These are phyloP conservation scores for Agonopterix arenella DNA, from an alignment of 2,888 invertebrate species.

Conservation along the genomic window DNA sequence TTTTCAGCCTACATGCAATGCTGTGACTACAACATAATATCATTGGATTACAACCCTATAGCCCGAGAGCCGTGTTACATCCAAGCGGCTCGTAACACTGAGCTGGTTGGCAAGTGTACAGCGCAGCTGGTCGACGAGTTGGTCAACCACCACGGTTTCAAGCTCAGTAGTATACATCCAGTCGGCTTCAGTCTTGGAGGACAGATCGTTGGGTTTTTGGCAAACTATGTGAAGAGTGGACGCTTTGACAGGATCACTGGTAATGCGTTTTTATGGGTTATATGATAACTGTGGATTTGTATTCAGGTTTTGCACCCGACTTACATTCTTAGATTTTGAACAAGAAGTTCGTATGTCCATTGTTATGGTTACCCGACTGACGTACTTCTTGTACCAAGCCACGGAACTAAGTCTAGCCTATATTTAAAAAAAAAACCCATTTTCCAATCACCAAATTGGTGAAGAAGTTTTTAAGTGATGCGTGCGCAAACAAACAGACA, in stretches of 20 bases:
- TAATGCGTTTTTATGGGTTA: conserved; percentile 18
- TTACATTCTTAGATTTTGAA: too few relatives aligned
- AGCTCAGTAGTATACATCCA: conserved; percentile 69
- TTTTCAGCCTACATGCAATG: conserved; percentile 69
- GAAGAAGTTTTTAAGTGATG: too few relatives aligned
- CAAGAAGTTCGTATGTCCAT: too few relatives aligned
- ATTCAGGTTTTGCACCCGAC: too few relatives aligned
- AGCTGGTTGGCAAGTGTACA: conserved; percentile 76
- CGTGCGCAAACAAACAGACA: too few relatives aligned
- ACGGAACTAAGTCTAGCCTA: too few relatives aligned
- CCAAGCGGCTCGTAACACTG: conserved; percentile 74
- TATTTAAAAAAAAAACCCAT: too few relatives aligned
- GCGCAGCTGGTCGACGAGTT: conserved; percentile 76
- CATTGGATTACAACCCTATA: conserved; percentile 78
- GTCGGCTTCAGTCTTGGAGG: conserved; percentile 82
- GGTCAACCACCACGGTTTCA: conserved; percentile 49
- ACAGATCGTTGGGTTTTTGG: conserved; percentile 74
- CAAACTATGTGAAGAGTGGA: conserved; percentile 60
- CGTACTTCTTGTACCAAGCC: too few relatives aligned
- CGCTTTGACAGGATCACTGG: conserved; percentile 74
- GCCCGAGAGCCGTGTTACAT: conserved; percentile 78
- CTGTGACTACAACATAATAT: conserved; percentile 77
- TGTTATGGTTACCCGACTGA: too few relatives aligned
- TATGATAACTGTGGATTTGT: too few relatives aligned
- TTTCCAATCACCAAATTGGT: too few relatives aligned